A percentile compares a stretch with the other conserved stretches of the same genome.
phyloP scores from a whole-genome alignment of 2,888 invertebrate genomes.

The Sussaba pulchella region DNA sequence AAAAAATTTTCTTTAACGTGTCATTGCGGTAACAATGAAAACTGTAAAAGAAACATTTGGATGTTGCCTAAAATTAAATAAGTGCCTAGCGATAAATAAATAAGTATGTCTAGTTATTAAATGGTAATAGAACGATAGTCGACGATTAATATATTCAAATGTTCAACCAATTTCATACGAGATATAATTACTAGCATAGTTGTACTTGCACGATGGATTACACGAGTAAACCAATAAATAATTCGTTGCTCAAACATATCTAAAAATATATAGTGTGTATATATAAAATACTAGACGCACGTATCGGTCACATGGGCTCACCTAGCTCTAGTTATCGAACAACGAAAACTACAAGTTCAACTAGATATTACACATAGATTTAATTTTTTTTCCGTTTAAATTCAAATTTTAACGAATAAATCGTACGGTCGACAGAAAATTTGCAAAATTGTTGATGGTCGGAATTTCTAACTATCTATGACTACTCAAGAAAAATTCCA shows the following conservation, averaged over 20 bases:
- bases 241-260: slow-evolving; percentile 51
- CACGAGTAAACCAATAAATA: slow-evolving; percentile 50
- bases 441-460: slow-evolving; percentile 61
- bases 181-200: slow-evolving; percentile 45
- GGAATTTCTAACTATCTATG: slow-evolving; percentile 60
- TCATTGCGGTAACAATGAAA: slow-evolving; percentile 16
- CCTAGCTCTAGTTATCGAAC: slow-evolving; percentile 62
- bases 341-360: slow-evolving; percentile 37
- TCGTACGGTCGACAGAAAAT: background rate
- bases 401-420: slow-evolving; percentile 16
- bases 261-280: slow-evolving; percentile 48
- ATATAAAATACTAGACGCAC: slow-evolving; percentile 45
- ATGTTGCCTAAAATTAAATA: slow-evolving; percentile 65
- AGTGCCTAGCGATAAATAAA: no score
- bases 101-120: slow-evolving; percentile 35
- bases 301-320: slow-evolving; percentile 47
- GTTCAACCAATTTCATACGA: slow-evolving; percentile 18
- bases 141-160: no score
- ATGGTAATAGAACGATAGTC: no score
- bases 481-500: background rate
- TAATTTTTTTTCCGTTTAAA: background rate
- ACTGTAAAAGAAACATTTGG: slow-evolving; percentile 76
- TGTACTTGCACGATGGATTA: slow-evolving; percentile 64
- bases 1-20: slow-evolving; percentile 19
- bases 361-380: no score